phyloP scores from a whole-genome alignment of 2,113 vertebrate genomes.

The Marcusenius ussheri region DNA sequence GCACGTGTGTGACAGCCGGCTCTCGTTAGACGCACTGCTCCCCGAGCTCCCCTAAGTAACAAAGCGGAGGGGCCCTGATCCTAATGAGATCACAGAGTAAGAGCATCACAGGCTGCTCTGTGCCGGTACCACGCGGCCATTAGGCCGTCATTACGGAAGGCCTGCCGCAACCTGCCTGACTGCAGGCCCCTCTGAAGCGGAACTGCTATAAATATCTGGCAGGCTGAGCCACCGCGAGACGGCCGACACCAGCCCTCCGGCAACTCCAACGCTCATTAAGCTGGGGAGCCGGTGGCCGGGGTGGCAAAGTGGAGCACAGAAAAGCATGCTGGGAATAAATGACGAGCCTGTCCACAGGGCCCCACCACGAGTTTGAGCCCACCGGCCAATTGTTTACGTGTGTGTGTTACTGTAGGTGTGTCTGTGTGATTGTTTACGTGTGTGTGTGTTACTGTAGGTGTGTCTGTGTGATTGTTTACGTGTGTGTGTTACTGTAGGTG shows the following conservation, averaged over 20 bases:
- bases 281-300: conserved; percentile 4
- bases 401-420: conserved; percentile 11
- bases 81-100: neutral
- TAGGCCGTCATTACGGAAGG: conserved; percentile 1
- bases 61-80: neutral
- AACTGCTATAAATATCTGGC: conserved; percentile 11
- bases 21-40: neutral
- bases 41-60: neutral
- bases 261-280: conserved; percentile 4
- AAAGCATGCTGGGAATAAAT: neutral
- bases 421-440: neutral
- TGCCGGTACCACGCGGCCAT: neutral
- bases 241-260: neutral
- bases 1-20: neutral
- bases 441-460: neutral
- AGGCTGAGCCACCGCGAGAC: neutral
- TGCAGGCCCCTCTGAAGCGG: neutral
- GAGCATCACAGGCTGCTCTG: neutral
- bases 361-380: conserved; percentile 2
- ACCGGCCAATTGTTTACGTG: conserved; percentile 12
- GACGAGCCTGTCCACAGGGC: neutral
- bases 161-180: conserved; percentile 4
- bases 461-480: neutral
- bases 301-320: neutral
- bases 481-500: neutral